Evolutionary conservation across 92 coral and sea anemone genomes (phyloP).

Genomic region (Bergia sp.): DNA sequence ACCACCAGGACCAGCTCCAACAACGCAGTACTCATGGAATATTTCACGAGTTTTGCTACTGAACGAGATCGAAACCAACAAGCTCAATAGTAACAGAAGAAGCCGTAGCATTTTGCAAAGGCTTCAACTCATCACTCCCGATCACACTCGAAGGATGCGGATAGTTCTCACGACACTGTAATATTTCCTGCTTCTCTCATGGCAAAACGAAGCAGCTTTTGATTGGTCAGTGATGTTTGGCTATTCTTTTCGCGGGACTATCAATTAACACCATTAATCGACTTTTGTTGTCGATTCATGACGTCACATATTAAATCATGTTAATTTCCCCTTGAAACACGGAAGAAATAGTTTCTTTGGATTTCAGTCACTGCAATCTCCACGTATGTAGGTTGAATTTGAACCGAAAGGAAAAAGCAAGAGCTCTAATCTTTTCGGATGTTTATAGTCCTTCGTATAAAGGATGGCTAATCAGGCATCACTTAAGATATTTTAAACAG

Average conservation of each 20-base stretch:
- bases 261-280: background rate
- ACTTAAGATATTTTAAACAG: too few relatives aligned
- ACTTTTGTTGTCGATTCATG: too few relatives aligned
- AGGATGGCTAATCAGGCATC: too few relatives aligned
- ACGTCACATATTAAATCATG: too few relatives aligned
- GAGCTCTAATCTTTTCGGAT: too few relatives aligned
- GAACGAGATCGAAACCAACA: background rate
- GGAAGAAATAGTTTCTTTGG: too few relatives aligned
- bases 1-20: constrained; percentile 46
- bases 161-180: background rate
- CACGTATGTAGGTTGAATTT: too few relatives aligned
- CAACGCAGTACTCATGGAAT: constrained; percentile 39
- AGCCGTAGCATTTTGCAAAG: constrained; percentile 5
- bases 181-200: background rate
- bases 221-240: constrained; percentile 13
- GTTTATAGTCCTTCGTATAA: background rate
- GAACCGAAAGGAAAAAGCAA: too few relatives aligned
- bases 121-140: background rate
- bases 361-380: too few relatives aligned
- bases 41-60: background rate
- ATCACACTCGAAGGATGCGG: background rate
- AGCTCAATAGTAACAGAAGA: constrained; percentile 9
- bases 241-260: background rate
- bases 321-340: too few relatives aligned
- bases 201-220: constrained; percentile 1